phyloP scores from a whole-genome alignment of 2,113 vertebrate genomes.

The Barnardius zonarius region DNA sequence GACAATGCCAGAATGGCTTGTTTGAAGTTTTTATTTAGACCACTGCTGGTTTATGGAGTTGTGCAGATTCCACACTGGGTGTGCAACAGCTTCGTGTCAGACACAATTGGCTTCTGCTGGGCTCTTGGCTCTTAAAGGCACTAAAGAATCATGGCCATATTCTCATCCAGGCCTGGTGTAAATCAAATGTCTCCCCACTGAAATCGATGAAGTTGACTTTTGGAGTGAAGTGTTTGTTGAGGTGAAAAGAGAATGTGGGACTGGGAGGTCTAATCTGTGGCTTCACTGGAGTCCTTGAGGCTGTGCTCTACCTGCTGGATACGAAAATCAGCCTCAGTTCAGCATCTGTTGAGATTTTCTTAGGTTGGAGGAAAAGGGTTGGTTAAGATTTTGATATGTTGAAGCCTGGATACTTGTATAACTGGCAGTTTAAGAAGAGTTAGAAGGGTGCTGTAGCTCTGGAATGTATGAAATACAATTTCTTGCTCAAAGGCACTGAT shows the following conservation, averaged over 20 bases:
- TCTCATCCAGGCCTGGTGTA: not conserved
- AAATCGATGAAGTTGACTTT: not conserved
- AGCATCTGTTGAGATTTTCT: not conserved
- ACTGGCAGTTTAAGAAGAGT: not conserved
- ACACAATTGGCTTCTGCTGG: slow-evolving; percentile 47
- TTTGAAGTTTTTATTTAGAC: slow-evolving; percentile 70
- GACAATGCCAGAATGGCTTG: slow-evolving; percentile 30
- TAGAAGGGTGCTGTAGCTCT: not conserved
- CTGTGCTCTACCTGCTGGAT: not conserved
- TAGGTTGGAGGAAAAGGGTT: not conserved
- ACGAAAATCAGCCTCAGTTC: not conserved
- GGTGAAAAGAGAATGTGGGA: not conserved
- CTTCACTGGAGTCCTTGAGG: not conserved
- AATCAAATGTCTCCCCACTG: not conserved
- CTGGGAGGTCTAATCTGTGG: not conserved
- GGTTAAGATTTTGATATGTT: not conserved
- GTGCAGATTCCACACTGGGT: slow-evolving; percentile 48
- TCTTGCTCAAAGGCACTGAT: not conserved
- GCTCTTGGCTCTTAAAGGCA: slow-evolving; percentile 61
- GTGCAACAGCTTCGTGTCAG: slow-evolving; percentile 36
- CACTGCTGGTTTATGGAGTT: slow-evolving; percentile 61
- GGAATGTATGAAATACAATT: not conserved
- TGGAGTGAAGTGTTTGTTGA: not conserved
- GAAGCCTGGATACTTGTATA: not conserved
- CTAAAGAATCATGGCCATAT: not conserved